These are phyloP conservation scores for Vanessa cardui DNA, from an alignment of 2,888 invertebrate genomes.

Conservation along the genomic window DNA sequence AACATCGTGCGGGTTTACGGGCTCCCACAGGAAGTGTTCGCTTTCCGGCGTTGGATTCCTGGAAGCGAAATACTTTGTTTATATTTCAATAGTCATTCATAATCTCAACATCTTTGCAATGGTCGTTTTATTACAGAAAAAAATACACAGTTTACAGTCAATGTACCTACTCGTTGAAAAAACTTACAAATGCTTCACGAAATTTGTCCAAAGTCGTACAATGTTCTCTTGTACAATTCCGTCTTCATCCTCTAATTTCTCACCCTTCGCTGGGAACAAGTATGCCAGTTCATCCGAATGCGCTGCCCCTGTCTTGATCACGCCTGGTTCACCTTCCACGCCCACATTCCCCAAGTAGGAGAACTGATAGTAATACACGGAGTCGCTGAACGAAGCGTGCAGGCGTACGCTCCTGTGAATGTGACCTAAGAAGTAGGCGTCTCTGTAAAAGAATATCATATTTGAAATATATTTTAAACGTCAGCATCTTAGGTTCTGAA, in stretches of 20 bases:
- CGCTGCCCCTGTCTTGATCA: conserved; percentile 64
- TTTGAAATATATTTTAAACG: background rate
- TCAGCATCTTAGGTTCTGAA: background rate
- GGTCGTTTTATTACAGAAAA: background rate
- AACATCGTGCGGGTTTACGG: conserved; percentile 47
- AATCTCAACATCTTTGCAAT: background rate
- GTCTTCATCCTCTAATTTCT: conserved; percentile 56
- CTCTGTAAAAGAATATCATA: conserved; percentile 57
- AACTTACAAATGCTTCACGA: conserved; percentile 71
- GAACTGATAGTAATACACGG: conserved; percentile 71
- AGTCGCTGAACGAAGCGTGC: conserved; percentile 51
- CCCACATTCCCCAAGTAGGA: conserved; percentile 59
- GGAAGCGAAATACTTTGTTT: conserved; percentile 7
- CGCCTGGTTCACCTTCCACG: conserved; percentile 55
- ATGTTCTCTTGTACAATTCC: conserved; percentile 56
- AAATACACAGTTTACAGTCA: background rate
- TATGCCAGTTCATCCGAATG: conserved; percentile 73
- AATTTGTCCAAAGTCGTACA: conserved; percentile 66
- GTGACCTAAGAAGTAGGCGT: conserved; percentile 68
- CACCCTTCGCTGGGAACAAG: conserved; percentile 55
- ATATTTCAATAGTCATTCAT: background rate
- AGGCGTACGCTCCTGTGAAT: conserved; percentile 62
- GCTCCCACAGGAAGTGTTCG: conserved; percentile 53
- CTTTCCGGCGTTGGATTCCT: conserved; percentile 57
- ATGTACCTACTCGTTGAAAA: background rate